Evolutionary conservation across 2,797 vertebrate genomes (phyloP).

Genomic region (Trachops cirrhosus): DNA sequence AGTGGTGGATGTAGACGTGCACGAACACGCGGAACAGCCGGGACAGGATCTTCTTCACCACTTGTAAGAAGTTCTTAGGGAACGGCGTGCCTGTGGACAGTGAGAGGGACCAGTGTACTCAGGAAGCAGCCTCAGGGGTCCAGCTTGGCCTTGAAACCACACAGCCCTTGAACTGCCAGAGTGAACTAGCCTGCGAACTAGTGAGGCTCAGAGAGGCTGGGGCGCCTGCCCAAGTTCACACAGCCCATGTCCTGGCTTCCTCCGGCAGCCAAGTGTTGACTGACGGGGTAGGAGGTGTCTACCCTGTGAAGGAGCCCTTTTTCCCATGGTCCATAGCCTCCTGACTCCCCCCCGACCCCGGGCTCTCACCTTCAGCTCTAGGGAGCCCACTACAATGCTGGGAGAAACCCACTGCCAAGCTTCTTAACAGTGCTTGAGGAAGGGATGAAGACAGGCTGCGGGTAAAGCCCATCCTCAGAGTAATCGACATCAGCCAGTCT

Average conservation of each 20-base stretch:
- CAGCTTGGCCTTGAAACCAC: not conserved
- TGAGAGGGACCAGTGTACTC: not conserved
- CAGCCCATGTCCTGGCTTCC: not conserved
- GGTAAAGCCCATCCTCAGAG: not conserved
- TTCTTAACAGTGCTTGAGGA: fast-evolving
- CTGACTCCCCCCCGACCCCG: not conserved
- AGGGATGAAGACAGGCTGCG: not conserved
- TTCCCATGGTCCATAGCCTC: not conserved
- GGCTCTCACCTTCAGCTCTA: not conserved
- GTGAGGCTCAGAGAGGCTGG: not conserved
- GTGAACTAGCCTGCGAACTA: not conserved
- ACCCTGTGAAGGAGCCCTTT: no score
- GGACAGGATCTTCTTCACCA: conserved; percentile 97
- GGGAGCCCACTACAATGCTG: no score
- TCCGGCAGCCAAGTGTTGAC: not conserved
- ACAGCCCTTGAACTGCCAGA: fast-evolving
- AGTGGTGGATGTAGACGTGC: conserved; percentile 99
- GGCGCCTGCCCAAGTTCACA: not conserved
- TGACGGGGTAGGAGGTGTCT: not conserved
- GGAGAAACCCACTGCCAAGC: not conserved
- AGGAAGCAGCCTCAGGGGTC: not conserved
- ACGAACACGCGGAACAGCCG: conserved; percentile 98
- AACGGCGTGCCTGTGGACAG: conserved; percentile 92
- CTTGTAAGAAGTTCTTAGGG: conserved; percentile 96
- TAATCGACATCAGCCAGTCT: not conserved